phyloP scores from a whole-genome alignment of 2,797 vertebrate genomes.

The Stomatorhinus walkeri region DNA sequence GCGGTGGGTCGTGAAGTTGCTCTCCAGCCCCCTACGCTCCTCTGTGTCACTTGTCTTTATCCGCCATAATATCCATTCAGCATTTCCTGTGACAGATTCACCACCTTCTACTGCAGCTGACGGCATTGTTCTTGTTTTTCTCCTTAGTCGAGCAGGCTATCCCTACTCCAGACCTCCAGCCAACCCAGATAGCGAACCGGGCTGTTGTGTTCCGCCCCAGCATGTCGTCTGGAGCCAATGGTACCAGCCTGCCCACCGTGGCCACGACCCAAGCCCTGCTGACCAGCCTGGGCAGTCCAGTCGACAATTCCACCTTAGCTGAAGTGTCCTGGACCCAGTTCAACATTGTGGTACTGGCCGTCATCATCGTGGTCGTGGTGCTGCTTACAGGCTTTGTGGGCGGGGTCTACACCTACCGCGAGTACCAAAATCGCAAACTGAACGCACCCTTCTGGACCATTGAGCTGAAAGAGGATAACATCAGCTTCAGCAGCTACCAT shows the following conservation, averaged over 20 bases:
- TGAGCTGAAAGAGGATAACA: conserved; percentile 96
- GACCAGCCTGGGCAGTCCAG: conserved; percentile 60
- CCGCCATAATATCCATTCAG: neutral
- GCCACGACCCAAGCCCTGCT: conserved; percentile 60
- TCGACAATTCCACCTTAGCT: conserved; percentile 76
- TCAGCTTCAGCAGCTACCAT: conserved; percentile 98
- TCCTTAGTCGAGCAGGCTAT: conserved; percentile 36
- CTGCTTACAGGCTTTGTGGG: conserved; percentile 90
- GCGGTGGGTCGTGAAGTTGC: neutral
- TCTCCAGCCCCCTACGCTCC: neutral
- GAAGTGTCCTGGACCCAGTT: conserved; percentile 97
- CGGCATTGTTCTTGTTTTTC: conserved; percentile 10
- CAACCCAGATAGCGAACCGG: conserved; percentile 32
- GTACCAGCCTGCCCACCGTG: conserved; percentile 49
- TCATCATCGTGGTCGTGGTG: conserved; percentile 91
- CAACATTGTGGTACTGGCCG: conserved; percentile 90
- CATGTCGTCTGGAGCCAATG: conserved; percentile 40
- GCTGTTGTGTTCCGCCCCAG: conserved; percentile 33
- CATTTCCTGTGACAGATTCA: neutral
- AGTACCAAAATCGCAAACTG: conserved; percentile 93
- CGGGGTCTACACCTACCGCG: conserved; percentile 86
- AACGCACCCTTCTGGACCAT: conserved; percentile 99
- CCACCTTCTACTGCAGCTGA: neutral
- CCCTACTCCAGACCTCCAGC: conserved; percentile 31
- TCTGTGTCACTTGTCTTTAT: neutral